Evolutionary conservation across 1,140 invertebrate species (phyloP), one percentile per base, ranked within the genome.

Genomic region (Atta cephalotes): DNA sequence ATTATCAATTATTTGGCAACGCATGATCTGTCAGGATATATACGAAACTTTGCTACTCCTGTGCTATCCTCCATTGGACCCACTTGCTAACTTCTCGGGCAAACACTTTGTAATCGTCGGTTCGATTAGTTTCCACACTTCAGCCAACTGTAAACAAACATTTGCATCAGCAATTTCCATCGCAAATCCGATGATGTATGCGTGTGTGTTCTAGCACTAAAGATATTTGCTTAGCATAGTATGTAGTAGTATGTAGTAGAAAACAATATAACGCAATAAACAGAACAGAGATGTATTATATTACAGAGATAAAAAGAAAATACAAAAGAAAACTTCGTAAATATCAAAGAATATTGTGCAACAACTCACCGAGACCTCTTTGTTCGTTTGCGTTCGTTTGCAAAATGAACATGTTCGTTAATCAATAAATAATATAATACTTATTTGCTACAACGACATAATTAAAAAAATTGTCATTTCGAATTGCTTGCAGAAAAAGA

Each of bases 61-160:
- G 66, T 60, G 87, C 85, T 93, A 94, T 79, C 92, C 84, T 79
- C 95, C 95, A 84, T 96, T 96, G 6, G 93, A 93, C 35, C 93
- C 92, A 6, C 89, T 89, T 1, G 88, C 88, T 77, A 93, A 90
- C 90, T 96, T 95, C 76, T 96, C 95, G 18, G 96, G 95, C 82
- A 96, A 91, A 91, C 95, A 96, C 91, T 96, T 96, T 70, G 93
- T 94, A 51, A 96, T 95, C n/a, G 95, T 96, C 16, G 96, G 96
- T 77, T 96, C 95, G 71, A 96, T 96, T 35, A 95, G 89, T 87
- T 95, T 96, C 96, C 96, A 96, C 18, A 96, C 95, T 88, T 96
- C 95, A 14, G 95, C 95, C 45, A 96, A 92, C 96, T 96, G 89
- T 92, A 95, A 87, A 87, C 71, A 82, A 72, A 62, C 25, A 31